A percentile compares a stretch with the other conserved stretches of the same genome.
phyloP scores from a whole-genome alignment of 2,113 vertebrate genomes.

The Rhabdomys dilectus region DNA sequence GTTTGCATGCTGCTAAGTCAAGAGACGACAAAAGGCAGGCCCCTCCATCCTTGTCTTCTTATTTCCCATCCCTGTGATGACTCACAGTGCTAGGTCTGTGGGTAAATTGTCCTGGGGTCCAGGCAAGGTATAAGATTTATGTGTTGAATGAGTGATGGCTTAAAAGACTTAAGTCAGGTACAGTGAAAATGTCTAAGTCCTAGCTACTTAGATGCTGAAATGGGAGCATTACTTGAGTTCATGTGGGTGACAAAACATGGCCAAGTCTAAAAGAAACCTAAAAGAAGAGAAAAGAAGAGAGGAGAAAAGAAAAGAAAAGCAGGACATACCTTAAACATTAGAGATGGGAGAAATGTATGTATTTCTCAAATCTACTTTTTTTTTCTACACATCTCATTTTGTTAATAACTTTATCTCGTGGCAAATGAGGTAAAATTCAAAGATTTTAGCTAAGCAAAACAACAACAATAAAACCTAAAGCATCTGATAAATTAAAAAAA shows the following conservation, averaged over 20 bases:
- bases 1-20: neutral
- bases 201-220: neutral
- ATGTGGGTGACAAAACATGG: neutral
- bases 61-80: too few species aligned
- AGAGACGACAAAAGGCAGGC: neutral
- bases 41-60: neutral
- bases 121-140: neutral
- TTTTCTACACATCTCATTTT: neutral
- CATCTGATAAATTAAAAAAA: neutral
- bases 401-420: neutral
- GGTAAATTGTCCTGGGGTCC: neutral
- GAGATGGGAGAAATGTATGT: neutral
- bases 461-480: neutral
- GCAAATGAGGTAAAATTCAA: neutral
- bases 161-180: neutral
- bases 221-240: neutral
- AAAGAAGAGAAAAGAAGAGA: neutral
- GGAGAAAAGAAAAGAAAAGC: neutral
- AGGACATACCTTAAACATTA: neutral
- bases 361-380: neutral
- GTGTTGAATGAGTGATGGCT: neutral
- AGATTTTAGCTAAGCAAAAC: neutral
- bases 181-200: neutral
- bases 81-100: neutral
- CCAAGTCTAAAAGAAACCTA: neutral